Conservation (phyloP, 1,140 invertebrate species). For the Drosophila melanogaster region Release_6_plus_ISO1_MT NT_033779.5:3862501-3863000, state of each 20-base stretch:
- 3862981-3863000: slow-evolving; percentile 38
- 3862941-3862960: slow-evolving; percentile 18
- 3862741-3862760: slow-evolving; percentile 30
- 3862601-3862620: background rate
- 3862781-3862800: slow-evolving; percentile 57
- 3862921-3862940: slow-evolving; percentile 2
- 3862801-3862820: slow-evolving; percentile 66
- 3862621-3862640: background rate
- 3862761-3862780: slow-evolving; percentile 45
- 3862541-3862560: background rate
- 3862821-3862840: slow-evolving; percentile 46
- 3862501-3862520: background rate
- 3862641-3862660: background rate
- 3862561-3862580: background rate
- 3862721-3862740: slow-evolving; percentile 47
- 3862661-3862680: background rate
- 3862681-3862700: background rate
- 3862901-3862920: background rate
- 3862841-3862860: background rate
- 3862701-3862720: background rate
- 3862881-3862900: slow-evolving; percentile 42
- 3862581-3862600: background rate
- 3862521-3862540: background rate
- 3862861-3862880: slow-evolving; percentile 16
- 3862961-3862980: slow-evolving; percentile 1